Conservation (phyloP, 2,888 invertebrate species). For the Leptopterna dolabrata region DNA sequence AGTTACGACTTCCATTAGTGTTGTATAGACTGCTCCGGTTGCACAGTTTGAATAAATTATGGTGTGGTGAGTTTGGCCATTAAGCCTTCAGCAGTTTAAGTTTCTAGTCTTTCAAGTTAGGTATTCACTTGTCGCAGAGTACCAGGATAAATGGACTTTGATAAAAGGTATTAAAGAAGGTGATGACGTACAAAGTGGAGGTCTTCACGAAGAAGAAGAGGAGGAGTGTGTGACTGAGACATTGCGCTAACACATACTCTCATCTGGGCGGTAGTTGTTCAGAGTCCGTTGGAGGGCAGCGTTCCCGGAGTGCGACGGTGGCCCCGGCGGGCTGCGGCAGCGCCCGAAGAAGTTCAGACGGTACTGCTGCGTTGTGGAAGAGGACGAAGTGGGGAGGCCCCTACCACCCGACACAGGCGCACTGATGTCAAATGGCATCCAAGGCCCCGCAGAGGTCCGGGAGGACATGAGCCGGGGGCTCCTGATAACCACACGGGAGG, state of each 20-base stretch:
- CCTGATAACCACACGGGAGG: constrained; percentile 21
- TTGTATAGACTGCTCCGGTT: no score
- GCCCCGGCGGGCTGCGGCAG: neutral
- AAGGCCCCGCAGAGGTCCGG: neutral
- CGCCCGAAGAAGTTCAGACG: constrained; percentile 31
- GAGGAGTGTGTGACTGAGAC: neutral
- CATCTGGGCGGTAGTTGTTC: neutral
- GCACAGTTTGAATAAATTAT: no score
- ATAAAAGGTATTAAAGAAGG: neutral
- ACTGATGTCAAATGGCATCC: neutral
- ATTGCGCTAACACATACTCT: constrained; percentile 15
- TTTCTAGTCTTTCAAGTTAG: no score
- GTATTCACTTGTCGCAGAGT: no score
- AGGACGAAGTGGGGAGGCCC: constrained; percentile 23
- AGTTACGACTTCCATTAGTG: no score
- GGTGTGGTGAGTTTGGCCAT: no score
- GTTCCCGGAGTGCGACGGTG: neutral
- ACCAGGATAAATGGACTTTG: neutral
- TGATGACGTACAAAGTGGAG: neutral
- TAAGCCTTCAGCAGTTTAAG: no score
- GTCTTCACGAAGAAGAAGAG: neutral
- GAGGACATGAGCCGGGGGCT: neutral
- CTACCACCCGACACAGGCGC: constrained; percentile 14
- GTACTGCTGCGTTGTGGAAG: neutral
- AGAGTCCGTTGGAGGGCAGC: neutral